These are phyloP conservation scores for Zoroaster sp. DNA, from an alignment of 53 echinoderm and acorn worm species.

Conservation along the genomic window DNA sequence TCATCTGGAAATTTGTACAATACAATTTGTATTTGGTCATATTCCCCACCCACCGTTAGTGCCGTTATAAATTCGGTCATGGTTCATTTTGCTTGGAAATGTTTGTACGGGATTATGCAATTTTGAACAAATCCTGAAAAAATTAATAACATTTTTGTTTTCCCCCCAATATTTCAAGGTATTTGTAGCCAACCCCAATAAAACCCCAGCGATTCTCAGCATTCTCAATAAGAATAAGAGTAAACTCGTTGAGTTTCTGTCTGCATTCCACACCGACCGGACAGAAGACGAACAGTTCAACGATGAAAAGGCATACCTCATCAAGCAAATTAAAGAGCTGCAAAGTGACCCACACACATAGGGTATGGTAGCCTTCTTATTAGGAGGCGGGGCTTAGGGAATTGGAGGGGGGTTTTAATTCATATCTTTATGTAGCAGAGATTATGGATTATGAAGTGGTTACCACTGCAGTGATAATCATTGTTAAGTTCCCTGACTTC, in stretches of 20 bases:
- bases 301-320: conserved; percentile 97
- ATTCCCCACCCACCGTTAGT: no score
- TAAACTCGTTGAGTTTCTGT: conserved; percentile 92
- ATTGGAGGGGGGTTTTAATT: neutral
- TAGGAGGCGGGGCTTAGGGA: conserved; percentile 23
- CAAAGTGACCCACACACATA: conserved; percentile 1
- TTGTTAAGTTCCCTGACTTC: no score
- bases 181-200: conserved; percentile 99
- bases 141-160: no score
- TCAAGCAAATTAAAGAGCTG: conserved; percentile 94
- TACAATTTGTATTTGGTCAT: no score
- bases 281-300: conserved; percentile 99
- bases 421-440: neutral
- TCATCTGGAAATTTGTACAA: no score
- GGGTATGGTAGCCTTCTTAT: neutral
- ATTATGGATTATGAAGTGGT: neutral
- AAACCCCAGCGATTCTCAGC: conserved; percentile 80
- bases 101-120: no score
- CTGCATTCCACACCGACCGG: conserved; percentile 91
- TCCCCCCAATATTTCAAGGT: conserved; percentile 55
- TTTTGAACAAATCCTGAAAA: no score
- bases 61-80: no score
- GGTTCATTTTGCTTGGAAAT: no score
- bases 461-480: neutral
- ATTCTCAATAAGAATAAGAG: conserved; percentile 94